Conservation (phyloP, 2,888 invertebrate genomes). For the Plagodis dolabraria region DNA sequence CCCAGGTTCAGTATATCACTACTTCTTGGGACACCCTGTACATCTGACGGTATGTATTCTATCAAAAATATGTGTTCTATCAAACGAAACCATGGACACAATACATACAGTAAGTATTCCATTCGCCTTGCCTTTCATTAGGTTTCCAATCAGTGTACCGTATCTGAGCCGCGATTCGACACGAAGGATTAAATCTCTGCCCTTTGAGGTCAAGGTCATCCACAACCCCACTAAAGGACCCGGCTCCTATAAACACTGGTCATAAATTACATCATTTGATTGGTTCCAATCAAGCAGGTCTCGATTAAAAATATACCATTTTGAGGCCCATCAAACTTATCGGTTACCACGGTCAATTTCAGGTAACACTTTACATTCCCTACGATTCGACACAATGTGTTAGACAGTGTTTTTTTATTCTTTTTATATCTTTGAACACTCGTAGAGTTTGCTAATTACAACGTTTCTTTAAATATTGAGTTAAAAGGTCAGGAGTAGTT, state of each 20-base stretch:
- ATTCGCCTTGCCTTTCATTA: slow-evolving; percentile 65
- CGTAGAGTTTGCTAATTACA: slow-evolving; percentile 25
- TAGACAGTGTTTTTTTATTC: slow-evolving; percentile 41
- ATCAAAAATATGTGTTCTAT: too few relatives aligned
- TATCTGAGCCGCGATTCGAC: slow-evolving; percentile 67
- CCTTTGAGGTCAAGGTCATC: slow-evolving; percentile 42
- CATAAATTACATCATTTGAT: slow-evolving; percentile 79
- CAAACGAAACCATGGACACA: too few relatives aligned
- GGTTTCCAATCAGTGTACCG: slow-evolving; percentile 71
- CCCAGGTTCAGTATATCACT: too few relatives aligned
- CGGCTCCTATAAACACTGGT: slow-evolving; percentile 56
- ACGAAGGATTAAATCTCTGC: slow-evolving; percentile 68
- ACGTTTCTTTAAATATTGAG: slow-evolving; percentile 22
- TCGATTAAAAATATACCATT: slow-evolving; percentile 67
- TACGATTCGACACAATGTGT: slow-evolving; percentile 44
- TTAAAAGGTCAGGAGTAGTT: slow-evolving; percentile 30
- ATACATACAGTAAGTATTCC: slow-evolving; percentile 35
- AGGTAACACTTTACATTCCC: slow-evolving; percentile 53
- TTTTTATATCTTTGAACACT: slow-evolving; percentile 36
- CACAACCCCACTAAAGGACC: slow-evolving; percentile 49
- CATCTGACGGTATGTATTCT: too few relatives aligned
- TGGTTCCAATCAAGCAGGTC: slow-evolving; percentile 77
- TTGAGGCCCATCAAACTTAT: slow-evolving; percentile 54
- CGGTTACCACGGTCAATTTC: slow-evolving; percentile 59
- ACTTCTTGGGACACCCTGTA: too few relatives aligned